Conservation (phyloP, 2,888 invertebrate genomes). For the Trissonchulus latispiculum region DNA sequence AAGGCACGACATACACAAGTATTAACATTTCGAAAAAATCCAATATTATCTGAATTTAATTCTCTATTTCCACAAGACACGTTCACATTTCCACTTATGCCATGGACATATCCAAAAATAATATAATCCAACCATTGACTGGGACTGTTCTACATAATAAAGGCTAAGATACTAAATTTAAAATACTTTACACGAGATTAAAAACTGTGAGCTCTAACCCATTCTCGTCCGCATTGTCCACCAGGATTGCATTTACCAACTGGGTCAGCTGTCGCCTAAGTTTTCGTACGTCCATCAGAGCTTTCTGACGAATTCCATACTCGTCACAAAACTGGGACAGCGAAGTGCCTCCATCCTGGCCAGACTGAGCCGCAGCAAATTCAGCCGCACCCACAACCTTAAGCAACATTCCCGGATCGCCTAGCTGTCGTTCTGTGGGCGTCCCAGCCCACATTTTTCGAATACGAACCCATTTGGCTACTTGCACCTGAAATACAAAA, state of each 20-base stretch:
- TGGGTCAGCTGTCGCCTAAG: constrained; percentile 77
- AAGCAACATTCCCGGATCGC: constrained; percentile 75
- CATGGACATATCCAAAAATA: too few species aligned
- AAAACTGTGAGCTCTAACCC: constrained; percentile 27
- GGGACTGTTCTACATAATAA: background rate
- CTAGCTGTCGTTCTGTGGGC: constrained; percentile 54
- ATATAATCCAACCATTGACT: too few species aligned
- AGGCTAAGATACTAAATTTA: background rate
- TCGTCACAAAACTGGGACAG: constrained; percentile 59
- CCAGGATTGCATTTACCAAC: constrained; percentile 48
- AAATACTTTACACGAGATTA: background rate
- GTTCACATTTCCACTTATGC: too few species aligned
- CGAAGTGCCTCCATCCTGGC: too few species aligned
- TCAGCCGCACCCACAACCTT: constrained; percentile 81
- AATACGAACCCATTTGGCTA: constrained; percentile 7
- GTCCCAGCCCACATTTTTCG: constrained; percentile 29
- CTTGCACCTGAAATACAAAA: background rate
- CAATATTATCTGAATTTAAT: too few species aligned
- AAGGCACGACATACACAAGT: too few species aligned
- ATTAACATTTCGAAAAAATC: too few species aligned
- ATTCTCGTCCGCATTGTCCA: constrained; percentile 55
- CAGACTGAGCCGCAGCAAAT: background rate
- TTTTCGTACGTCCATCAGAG: constrained; percentile 71
- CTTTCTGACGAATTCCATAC: constrained; percentile 74
- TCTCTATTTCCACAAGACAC: too few species aligned